Evolutionary conservation across 2,888 invertebrate species (phyloP).

Genomic region (Dugesia japonica): DNA sequence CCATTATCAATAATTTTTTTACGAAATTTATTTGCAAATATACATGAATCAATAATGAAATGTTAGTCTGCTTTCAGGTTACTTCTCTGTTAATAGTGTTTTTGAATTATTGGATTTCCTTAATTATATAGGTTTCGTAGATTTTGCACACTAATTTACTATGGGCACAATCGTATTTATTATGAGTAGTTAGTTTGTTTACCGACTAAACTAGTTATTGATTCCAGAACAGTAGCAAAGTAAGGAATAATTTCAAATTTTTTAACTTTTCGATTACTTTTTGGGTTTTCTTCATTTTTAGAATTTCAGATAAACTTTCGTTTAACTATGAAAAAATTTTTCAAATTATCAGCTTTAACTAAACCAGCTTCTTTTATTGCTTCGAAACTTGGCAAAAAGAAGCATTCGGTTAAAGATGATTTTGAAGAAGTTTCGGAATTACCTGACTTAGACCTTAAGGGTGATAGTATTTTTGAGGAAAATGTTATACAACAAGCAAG

Average conservation of each 20-base stretch:
- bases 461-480: not conserved
- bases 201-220: not conserved
- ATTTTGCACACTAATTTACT: no score
- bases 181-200: not conserved
- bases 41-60: no score
- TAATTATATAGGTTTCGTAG: no score
- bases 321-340: not conserved
- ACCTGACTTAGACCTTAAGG: not conserved
- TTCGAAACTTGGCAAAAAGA: not conserved
- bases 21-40: no score
- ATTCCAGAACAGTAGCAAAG: not conserved
- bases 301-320: not conserved
- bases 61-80: no score
- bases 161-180: no score
- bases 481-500: not conserved
- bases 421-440: not conserved
- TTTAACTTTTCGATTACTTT: not conserved
- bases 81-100: no score
- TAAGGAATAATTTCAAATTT: not conserved
- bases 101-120: no score
- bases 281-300: not conserved
- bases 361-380: not conserved
- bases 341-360: not conserved
- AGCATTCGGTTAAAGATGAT: not conserved
- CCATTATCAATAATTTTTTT: no score